A percentile compares a stretch with the other conserved stretches of the same genome.
Conservation (phyloP, 2,113 vertebrate genomes). For the Heloderma charlesbogerti region DNA sequence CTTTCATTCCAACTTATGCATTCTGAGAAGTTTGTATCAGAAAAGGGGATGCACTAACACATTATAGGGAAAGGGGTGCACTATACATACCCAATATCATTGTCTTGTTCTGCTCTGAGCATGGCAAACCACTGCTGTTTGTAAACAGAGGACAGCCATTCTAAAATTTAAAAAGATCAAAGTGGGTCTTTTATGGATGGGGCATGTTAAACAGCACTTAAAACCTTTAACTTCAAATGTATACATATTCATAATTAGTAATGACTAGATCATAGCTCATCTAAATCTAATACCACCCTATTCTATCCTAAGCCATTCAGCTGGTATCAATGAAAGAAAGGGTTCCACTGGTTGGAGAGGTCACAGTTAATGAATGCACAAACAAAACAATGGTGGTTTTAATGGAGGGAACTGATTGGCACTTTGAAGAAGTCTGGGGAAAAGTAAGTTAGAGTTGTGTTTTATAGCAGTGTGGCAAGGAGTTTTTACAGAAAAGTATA, state of each 20-base stretch:
- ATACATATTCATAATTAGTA: background rate
- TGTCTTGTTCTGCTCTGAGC: slow-evolving; percentile 97
- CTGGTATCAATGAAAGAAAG: background rate
- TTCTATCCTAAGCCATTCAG: background rate
- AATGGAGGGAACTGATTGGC: background rate
- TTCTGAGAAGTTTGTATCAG: background rate
- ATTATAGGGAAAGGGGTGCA: slow-evolving; percentile 26
- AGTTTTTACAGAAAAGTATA: background rate
- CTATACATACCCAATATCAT: slow-evolving; percentile 90
- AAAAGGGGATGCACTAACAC: slow-evolving; percentile 10
- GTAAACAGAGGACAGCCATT: slow-evolving; percentile 92
- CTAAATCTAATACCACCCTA: background rate
- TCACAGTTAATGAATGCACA: background rate
- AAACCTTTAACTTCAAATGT: background rate
- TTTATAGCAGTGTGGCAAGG: background rate
- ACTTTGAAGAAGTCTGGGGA: background rate
- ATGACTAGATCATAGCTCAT: background rate
- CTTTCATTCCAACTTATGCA: background rate
- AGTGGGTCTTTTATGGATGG: slow-evolving; percentile 37
- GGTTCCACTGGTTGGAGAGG: background rate
- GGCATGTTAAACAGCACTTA: slow-evolving; percentile 30
- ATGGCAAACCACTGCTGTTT: slow-evolving; percentile 98
- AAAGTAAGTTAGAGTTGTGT: background rate
- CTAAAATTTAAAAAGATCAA: slow-evolving; percentile 74
- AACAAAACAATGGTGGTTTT: rapidly evolving